These are phyloP conservation scores for Muscicapa striata DNA, from an alignment of 2,797 vertebrate genomes.

Conservation along the genomic window DNA sequence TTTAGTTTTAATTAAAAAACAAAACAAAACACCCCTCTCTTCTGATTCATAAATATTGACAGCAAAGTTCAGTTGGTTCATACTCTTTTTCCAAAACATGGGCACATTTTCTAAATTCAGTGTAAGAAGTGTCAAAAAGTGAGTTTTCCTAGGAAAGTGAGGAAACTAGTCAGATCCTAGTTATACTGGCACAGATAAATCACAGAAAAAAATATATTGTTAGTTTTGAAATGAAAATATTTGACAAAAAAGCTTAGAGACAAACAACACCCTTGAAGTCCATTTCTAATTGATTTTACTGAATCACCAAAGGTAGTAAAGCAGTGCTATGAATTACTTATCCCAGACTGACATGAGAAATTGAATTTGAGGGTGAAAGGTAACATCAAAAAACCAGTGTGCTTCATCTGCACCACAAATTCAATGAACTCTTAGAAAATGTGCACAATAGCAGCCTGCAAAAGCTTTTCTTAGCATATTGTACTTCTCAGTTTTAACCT, in stretches of 20 bases:
- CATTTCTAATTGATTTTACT: background rate
- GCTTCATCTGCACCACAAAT: background rate
- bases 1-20: background rate
- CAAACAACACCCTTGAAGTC: background rate
- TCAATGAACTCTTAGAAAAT: conserved; percentile 22
- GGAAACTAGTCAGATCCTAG: background rate
- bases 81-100: background rate
- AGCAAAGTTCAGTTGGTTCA: background rate
- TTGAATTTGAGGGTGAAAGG: conserved; percentile 5
- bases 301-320: background rate
- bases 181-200: background rate
- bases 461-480: background rate
- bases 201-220: background rate
- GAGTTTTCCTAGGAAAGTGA: background rate
- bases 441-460: background rate
- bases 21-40: background rate
- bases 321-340: background rate
- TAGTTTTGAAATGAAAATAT: background rate
- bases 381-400: background rate
- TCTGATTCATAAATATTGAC: background rate
- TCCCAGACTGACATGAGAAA: background rate
- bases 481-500: background rate
- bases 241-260: background rate
- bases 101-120: background rate
- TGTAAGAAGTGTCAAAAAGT: background rate